A percentile compares a stretch with the other conserved stretches of the same genome.
Evolutionary conservation across 2,888 invertebrate genomes (phyloP).

Genomic region (Melieria omissa): DNA sequence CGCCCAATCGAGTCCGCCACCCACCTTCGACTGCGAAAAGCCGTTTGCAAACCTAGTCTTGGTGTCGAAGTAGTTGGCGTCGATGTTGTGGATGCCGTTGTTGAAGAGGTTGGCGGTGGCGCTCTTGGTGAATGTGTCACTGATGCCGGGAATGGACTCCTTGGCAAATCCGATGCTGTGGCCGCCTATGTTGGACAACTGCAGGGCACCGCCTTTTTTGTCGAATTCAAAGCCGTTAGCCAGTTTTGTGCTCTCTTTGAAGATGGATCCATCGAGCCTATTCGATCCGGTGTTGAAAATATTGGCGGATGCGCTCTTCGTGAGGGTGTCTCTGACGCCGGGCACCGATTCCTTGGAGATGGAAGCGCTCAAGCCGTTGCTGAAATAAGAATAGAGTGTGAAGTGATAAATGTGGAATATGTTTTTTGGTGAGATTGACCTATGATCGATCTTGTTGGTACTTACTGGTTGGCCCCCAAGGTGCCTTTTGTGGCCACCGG

Average conservation of each 20-base stretch:
- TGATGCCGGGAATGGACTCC: constrained; percentile 53
- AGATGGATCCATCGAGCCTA: constrained; percentile 54
- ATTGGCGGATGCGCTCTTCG: constrained; percentile 43
- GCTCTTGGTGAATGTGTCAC: constrained; percentile 43
- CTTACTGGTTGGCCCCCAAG: constrained; percentile 46
- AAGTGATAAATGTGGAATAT: background rate
- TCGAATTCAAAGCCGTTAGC: constrained; percentile 59
- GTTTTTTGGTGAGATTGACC: background rate
- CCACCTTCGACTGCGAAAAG: constrained; percentile 56
- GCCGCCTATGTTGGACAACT: constrained; percentile 54
- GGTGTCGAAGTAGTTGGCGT: constrained; percentile 55
- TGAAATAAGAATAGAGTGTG: constrained; percentile 4
- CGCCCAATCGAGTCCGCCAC: constrained; percentile 55
- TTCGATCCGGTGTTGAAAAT: constrained; percentile 53
- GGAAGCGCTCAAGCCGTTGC: constrained; percentile 44
- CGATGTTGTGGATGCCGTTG: constrained; percentile 52
- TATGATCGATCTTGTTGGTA: background rate
- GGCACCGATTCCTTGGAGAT: constrained; percentile 44
- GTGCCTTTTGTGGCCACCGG: constrained; percentile 46
- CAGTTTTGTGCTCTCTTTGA: constrained; percentile 56
- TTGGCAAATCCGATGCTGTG: constrained; percentile 53
- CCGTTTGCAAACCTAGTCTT: constrained; percentile 58
- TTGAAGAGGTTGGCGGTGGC: constrained; percentile 50
- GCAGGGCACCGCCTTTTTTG: constrained; percentile 57
- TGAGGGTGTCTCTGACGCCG: constrained; percentile 44